These are phyloP conservation scores for Caenorhabditis sp. DNA, from an alignment of 2,888 invertebrate species.

Conservation along the genomic window DNA sequence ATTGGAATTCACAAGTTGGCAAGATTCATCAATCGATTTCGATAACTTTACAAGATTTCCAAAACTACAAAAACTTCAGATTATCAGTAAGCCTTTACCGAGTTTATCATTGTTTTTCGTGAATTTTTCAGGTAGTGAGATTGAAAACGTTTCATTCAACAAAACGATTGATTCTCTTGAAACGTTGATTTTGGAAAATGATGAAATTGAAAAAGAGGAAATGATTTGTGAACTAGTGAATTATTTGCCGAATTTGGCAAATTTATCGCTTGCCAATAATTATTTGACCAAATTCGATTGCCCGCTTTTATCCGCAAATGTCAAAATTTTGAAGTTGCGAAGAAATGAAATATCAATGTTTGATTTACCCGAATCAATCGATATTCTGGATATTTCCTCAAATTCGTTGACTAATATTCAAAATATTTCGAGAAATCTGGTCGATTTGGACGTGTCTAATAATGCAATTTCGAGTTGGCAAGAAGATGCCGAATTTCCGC, in stretches of 20 bases:
- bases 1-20: conserved; percentile 14
- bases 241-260: conserved; percentile 16
- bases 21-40: conserved; percentile 12
- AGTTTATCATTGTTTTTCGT: background rate
- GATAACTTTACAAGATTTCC: conserved; percentile 11
- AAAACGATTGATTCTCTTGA: background rate
- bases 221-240: conserved; percentile 24
- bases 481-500: conserved; percentile 8
- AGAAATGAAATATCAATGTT: conserved; percentile 20
- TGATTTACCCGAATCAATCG: conserved; percentile 3
- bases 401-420: conserved; percentile 19
- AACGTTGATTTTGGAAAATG: conserved; percentile 7
- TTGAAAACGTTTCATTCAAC: conserved; percentile 16
- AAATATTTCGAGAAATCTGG: conserved; percentile 16
- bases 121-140: conserved; percentile 14
- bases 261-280: conserved; percentile 17
- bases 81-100: background rate
- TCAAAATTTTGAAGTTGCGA: conserved; percentile 25
- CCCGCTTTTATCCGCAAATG: background rate
- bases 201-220: conserved; percentile 14
- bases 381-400: conserved; percentile 24
- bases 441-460: conserved; percentile 21
- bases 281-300: conserved; percentile 24
- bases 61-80: background rate
- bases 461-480: conserved; percentile 20